A percentile compares a stretch with the other conserved stretches of the same genome.
Evolutionary conservation across 2,797 vertebrate species (phyloP).

Genomic region (Molossus molossus): DNA sequence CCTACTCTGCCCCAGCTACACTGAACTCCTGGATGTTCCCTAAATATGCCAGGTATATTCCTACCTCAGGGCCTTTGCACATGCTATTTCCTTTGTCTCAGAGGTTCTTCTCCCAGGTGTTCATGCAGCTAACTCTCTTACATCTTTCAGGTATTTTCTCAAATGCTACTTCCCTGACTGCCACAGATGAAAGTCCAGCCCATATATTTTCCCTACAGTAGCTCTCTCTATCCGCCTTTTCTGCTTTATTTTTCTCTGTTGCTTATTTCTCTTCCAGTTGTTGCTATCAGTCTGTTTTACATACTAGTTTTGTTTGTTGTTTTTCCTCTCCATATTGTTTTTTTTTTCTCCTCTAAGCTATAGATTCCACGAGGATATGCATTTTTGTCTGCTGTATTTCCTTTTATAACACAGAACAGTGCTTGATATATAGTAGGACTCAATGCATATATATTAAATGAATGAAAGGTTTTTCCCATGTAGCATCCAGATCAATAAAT

Average conservation of each 20-base stretch:
- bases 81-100: background rate
- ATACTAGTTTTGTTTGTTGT: background rate
- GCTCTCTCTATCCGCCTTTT: background rate
- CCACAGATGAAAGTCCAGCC: background rate
- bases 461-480: background rate
- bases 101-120: background rate
- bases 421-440: background rate
- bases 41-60: background rate
- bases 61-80: background rate
- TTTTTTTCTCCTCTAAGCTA: background rate
- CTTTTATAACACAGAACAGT: background rate
- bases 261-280: background rate
- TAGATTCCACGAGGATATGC: background rate
- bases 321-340: background rate
- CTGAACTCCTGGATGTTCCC: background rate
- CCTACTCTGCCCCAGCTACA: background rate
- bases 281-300: background rate
- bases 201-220: background rate
- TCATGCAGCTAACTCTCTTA: background rate
- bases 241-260: background rate
- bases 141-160: background rate
- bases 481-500: background rate
- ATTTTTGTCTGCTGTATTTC: background rate
- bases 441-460: background rate
- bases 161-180: background rate